Evolutionary conservation across 2,113 vertebrate species (phyloP).

Genomic region (Myocastor coypus): DNA sequence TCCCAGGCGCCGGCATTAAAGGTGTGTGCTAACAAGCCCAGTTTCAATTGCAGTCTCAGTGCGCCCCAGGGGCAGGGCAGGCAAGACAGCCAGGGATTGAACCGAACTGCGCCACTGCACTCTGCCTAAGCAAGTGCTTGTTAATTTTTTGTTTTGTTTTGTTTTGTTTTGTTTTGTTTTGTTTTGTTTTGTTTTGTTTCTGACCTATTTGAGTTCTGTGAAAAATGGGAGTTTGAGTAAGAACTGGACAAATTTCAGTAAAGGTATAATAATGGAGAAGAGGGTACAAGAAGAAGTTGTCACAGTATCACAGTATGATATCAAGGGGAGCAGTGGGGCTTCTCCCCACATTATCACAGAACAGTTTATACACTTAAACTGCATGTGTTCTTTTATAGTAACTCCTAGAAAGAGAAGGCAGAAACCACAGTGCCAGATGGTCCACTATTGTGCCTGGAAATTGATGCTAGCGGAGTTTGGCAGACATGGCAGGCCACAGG

Average conservation of each 20-base stretch:
- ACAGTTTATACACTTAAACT: neutral
- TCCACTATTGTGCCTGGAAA: neutral
- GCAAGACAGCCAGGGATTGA: too few relatives aligned
- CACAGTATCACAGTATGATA: neutral
- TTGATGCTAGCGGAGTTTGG: conserved; percentile 50
- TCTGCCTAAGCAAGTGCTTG: too few relatives aligned
- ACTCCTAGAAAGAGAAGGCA: conserved; percentile 51
- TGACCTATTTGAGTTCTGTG: neutral
- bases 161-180: neutral
- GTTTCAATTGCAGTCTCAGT: too few relatives aligned
- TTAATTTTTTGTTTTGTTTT: neutral
- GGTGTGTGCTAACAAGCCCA: too few relatives aligned
- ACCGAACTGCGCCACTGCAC: too few relatives aligned
- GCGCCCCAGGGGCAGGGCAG: too few relatives aligned
- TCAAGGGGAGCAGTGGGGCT: neutral
- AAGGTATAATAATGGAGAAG: neutral
- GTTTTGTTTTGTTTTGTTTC: neutral
- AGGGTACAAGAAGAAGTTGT: neutral
- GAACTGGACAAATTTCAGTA: neutral
- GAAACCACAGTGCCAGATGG: conserved; percentile 54
- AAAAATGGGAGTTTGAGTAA: neutral
- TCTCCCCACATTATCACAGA: neutral
- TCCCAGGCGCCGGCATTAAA: too few relatives aligned
- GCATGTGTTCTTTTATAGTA: neutral
- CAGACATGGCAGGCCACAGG: neutral